Base-by-base conservation (phyloP, 2,888 invertebrate species). In the Biston betularia region DNA sequence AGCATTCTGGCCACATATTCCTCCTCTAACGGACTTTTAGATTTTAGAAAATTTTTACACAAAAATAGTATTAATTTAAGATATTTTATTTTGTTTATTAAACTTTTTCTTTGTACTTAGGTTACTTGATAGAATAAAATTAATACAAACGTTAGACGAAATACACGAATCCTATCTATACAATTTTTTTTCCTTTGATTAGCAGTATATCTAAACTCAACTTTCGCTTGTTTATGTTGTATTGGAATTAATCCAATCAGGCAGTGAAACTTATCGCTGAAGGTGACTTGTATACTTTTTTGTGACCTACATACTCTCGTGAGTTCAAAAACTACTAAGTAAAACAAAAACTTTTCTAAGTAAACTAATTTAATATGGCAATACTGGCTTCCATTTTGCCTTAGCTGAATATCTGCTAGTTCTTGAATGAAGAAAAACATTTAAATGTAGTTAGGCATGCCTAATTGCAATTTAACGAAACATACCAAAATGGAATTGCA, bases 401-500 rank as follows among this genome's bases (percentile, higher is more conserved):
- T 4, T 40, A 50, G 50, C n/a, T 24, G 11, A 15, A 6, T 50
- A n/a, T 40, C 40, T 24, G 54, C 40, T 38, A n/a, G n/a, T n/a
- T n/a, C n/a, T n/a, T n/a, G 40, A 42, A 42, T 7, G 42, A 54
- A 42, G 7, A 6, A 33, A 42, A 33, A 44, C 54, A 14, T 40
- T 49, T 11, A 44, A 63, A 57, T 12, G 48, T 55, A 59, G 67
- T 58, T 54, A 54, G 54, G 54, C 14, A 33, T 63, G 24, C 34
- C 48, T 46, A 63, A 65, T 65, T 67, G 63, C 63, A 63, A 56
- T 62, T 56, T 63, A 60, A 60, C 45, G 44, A 49, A 63, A 56
- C 59, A 46, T 10, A 40, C 56, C 44, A 46, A 59, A 68, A 63
- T 63, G 50, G 40, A 55, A 68, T 68, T 50, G 55, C 59, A 49